Evolutionary conservation across 2,797 vertebrate species (phyloP).

Genomic region (Melanitta fusca): DNA sequence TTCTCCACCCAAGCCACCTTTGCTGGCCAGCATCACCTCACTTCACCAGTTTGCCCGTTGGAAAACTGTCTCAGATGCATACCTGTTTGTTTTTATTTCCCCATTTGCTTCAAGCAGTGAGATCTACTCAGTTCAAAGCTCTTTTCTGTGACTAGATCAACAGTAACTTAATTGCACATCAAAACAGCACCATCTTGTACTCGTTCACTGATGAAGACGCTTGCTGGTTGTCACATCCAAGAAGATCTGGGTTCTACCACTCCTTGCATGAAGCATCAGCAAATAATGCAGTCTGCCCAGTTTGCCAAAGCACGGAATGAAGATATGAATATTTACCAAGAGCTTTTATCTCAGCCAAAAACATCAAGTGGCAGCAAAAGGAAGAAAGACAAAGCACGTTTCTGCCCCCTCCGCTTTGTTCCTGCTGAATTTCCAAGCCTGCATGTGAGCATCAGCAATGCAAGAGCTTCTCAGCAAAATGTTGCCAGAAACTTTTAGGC

Average conservation of each 20-base stretch:
- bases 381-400: background rate
- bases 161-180: slow-evolving; percentile 40
- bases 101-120: background rate
- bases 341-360: background rate
- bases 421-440: background rate
- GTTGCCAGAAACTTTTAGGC: background rate
- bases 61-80: background rate
- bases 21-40: background rate
- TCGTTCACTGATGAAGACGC: slow-evolving; percentile 1
- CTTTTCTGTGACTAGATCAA: background rate
- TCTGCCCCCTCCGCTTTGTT: background rate
- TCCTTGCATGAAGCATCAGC: background rate
- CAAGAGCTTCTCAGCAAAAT: background rate
- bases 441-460: background rate
- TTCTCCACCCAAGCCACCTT: background rate
- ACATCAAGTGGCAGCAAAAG: background rate
- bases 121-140: slow-evolving; percentile 27
- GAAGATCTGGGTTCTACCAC: background rate
- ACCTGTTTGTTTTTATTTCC: background rate
- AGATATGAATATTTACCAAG: background rate
- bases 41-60: background rate
- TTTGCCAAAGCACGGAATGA: background rate
- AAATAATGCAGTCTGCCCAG: background rate
- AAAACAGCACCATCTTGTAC: background rate
- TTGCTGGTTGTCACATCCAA: slow-evolving; percentile 8